Evolutionary conservation across 1,140 invertebrate species (phyloP), one percentile per base, ranked within the genome.

Genomic region (Steinernema khuongi): DNA sequence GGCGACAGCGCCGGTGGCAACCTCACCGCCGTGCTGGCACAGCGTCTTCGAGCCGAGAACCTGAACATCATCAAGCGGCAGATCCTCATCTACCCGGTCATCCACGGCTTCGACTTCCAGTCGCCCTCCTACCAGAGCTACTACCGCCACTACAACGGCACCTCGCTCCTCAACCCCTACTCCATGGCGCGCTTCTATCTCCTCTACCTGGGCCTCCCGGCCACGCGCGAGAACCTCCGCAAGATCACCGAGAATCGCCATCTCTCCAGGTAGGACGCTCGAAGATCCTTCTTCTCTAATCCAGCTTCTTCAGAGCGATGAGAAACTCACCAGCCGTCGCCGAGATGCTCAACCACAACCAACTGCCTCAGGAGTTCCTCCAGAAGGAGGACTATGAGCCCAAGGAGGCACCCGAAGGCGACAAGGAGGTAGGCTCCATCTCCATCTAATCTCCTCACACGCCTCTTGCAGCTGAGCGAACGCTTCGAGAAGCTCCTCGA

Each of bases 1-100:
- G 77, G 77, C 31, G 77, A 78, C 33, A 77, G 75, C 17, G 77
- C 77, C 18, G 77, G 77, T 0, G 77, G 76, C 18, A 78, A 78
- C 41, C 33, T 78, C 28, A 69, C 76, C 19, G 77, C 77, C 19
- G 71, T 77, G 0, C 31, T 78, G 26, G 29, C 77, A 1, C 77
- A 78, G 43, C 71, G 77, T 11, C 50, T 60, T 26, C 69, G 77
- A 19, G 28, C 31, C 32, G 73, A 70, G 29, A 31, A 74, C 1
- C 33, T 60, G 1, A 32, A 66, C 31, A 31, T 70, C 22, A 11
- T 77, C 1, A 31, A 33, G 68, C 36, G 36, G 33, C 74, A 78
- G 71, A 76, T 78, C 31, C 72, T 78, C 14, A 70, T 78, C 22
- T 78, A 78, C 66, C 77, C 77, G 28, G 70, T 78, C 18, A 29